A percentile compares a stretch with the other conserved stretches of the same genome.
Evolutionary conservation across 2,113 vertebrate genomes (phyloP).

Genomic region (Tricholaema leucomelas): DNA sequence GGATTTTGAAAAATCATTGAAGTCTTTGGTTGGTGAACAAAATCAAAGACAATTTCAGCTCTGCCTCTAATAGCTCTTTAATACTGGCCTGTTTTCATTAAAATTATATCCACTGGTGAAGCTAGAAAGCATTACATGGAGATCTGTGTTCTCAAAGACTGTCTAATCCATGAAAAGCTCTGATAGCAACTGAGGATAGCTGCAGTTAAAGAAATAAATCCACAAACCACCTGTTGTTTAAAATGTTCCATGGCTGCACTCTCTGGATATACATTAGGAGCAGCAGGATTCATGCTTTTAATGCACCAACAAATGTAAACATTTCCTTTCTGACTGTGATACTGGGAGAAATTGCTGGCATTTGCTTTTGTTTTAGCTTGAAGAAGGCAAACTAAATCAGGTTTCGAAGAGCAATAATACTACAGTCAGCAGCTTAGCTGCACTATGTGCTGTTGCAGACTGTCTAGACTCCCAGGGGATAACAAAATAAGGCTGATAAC

Average conservation of each 20-base stretch:
- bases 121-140: constrained; percentile 44
- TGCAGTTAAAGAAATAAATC: not conserved
- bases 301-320: constrained; percentile 24
- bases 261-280: not conserved
- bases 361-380: constrained; percentile 56
- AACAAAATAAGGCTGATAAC: constrained; percentile 51
- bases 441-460: constrained; percentile 12
- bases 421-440: constrained; percentile 9
- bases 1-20: constrained; percentile 15
- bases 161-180: constrained; percentile 65
- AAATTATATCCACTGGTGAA: constrained; percentile 63
- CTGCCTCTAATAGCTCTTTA: constrained; percentile 63
- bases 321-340: constrained; percentile 17
- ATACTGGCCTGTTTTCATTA: constrained; percentile 68
- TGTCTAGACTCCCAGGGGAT: constrained; percentile 59
- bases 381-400: constrained; percentile 28
- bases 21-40: constrained; percentile 41
- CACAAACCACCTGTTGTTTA: not conserved
- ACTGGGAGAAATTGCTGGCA: not conserved
- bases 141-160: constrained; percentile 54
- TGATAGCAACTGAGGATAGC: constrained; percentile 43
- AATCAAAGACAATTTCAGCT: constrained; percentile 69
- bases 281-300: constrained; percentile 35
- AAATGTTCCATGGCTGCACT: not conserved
- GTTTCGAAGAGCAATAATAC: constrained; percentile 36